Evolutionary conservation across 2,888 invertebrate species (phyloP).

Genomic region (Dexiosoma caninum): DNA sequence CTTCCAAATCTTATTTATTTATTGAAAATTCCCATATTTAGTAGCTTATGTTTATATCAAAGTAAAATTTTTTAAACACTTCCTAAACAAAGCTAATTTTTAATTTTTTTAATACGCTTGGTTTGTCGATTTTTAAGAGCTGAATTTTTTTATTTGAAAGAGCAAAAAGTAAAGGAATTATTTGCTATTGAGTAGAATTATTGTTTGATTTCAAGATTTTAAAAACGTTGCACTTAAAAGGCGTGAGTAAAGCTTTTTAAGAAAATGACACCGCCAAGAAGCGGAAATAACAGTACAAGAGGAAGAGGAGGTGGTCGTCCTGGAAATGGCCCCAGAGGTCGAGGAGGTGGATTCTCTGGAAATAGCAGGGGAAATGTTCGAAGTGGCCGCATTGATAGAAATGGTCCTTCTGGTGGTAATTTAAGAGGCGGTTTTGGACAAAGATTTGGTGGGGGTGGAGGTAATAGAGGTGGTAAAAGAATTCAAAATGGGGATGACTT

Average conservation of each 20-base stretch:
- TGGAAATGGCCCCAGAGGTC: constrained; percentile 55
- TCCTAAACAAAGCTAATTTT: constrained; percentile 61
- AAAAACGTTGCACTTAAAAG: no score
- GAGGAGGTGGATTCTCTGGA: constrained; percentile 57
- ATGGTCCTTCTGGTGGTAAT: constrained; percentile 47
- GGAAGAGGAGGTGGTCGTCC: constrained; percentile 53
- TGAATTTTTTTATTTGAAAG: constrained; percentile 29
- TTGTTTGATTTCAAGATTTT: neutral
- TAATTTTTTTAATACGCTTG: constrained; percentile 35
- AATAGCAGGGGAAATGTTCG: constrained; percentile 67
- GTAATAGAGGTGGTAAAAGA: constrained; percentile 77
- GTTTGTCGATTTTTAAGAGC: neutral
- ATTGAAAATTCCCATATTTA: neutral
- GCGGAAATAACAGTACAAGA: constrained; percentile 59
- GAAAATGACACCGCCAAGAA: constrained; percentile 62
- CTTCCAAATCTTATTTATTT: no score
- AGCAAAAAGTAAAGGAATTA: neutral
- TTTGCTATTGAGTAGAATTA: neutral
- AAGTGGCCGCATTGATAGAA: constrained; percentile 70
- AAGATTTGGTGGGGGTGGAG: constrained; percentile 51
- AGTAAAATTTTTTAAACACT: neutral
- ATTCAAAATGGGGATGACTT: constrained; percentile 38
- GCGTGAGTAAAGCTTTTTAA: neutral
- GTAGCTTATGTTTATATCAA: neutral
- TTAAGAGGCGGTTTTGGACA: constrained; percentile 51